Evolutionary conservation across 2,797 vertebrate species (phyloP).

Genomic region (Pipistrellus pipistrellus): DNA sequence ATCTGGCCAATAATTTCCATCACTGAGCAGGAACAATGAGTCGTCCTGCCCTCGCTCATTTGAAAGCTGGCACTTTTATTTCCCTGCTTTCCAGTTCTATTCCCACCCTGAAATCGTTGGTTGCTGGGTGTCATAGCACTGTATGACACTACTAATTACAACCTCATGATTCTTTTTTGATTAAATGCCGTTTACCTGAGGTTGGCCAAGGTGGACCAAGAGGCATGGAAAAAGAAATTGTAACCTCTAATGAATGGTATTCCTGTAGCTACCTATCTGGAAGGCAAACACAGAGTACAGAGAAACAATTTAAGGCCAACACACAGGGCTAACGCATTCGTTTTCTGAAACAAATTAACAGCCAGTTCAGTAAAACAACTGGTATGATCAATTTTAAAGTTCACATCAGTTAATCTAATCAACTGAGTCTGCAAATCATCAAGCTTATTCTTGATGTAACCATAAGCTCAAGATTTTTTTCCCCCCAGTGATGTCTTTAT

Average conservation of each 20-base stretch:
- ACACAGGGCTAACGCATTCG: background rate
- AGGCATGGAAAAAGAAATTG: background rate
- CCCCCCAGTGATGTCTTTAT: slow-evolving; percentile 55
- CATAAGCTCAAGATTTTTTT: background rate
- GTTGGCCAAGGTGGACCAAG: background rate
- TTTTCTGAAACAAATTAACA: slow-evolving; percentile 24
- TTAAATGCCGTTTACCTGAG: background rate
- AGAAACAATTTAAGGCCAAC: background rate
- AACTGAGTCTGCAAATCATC: background rate
- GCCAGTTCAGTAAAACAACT: background rate
- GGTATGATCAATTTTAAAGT: slow-evolving; percentile 33
- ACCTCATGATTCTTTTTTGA: background rate
- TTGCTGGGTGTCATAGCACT: background rate
- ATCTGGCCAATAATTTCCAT: slow-evolving; percentile 60
- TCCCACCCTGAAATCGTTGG: background rate
- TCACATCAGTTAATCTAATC: slow-evolving; percentile 25
- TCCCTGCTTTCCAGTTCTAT: slow-evolving; percentile 54
- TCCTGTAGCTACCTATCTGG: background rate
- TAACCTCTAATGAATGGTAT: background rate
- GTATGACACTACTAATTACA: background rate
- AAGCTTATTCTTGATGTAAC: background rate
- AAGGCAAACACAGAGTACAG: background rate
- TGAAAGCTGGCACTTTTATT: slow-evolving; percentile 64
- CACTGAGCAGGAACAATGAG: background rate
- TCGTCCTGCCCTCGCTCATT: background rate